Percentiles rank a stretch among this genome's conserved stretches.
phyloP scores from a whole-genome alignment of 2,888 invertebrate genomes.

The Nomada lathburiana region DNA sequence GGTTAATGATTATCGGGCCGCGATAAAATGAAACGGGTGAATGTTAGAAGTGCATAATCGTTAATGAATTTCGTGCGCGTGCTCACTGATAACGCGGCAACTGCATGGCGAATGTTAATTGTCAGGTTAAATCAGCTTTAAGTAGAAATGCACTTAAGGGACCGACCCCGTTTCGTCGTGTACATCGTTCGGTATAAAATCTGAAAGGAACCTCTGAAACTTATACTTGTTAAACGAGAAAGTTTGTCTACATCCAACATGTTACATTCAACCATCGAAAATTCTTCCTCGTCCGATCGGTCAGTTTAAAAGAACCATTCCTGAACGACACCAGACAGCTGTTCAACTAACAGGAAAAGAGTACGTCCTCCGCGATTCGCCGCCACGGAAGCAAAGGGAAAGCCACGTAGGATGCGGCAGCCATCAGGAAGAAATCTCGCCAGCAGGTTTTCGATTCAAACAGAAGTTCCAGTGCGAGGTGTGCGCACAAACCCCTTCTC shows the following conservation, averaged over 20 bases:
- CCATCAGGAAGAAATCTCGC: constrained; percentile 58
- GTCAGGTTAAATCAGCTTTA: constrained; percentile 37
- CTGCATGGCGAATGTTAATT: constrained; percentile 34
- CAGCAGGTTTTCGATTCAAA: constrained; percentile 63
- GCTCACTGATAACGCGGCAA: constrained; percentile 27
- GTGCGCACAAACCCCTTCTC: constrained; percentile 66
- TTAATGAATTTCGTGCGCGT: constrained; percentile 25
- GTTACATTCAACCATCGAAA: too few species aligned
- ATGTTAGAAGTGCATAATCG: constrained; percentile 43
- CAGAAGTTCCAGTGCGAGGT: constrained; percentile 41
- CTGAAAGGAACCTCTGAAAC: too few species aligned
- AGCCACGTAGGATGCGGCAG: constrained; percentile 1
- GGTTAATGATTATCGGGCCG: constrained; percentile 44
- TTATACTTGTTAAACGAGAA: too few species aligned
- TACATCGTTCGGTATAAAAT: background rate
- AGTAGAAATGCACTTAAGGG: constrained; percentile 17
- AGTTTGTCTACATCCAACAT: too few species aligned
- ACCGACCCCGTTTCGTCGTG: constrained; percentile 10
- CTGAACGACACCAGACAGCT: too few species aligned
- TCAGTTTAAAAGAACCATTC: too few species aligned
- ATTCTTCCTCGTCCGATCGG: too few species aligned
- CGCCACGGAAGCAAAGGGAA: background rate
- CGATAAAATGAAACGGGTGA: constrained; percentile 47
- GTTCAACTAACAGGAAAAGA: background rate
- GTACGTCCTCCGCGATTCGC: constrained; percentile 18